Conservation (phyloP, 2,888 invertebrate species). For the Eilema sororculum region DNA sequence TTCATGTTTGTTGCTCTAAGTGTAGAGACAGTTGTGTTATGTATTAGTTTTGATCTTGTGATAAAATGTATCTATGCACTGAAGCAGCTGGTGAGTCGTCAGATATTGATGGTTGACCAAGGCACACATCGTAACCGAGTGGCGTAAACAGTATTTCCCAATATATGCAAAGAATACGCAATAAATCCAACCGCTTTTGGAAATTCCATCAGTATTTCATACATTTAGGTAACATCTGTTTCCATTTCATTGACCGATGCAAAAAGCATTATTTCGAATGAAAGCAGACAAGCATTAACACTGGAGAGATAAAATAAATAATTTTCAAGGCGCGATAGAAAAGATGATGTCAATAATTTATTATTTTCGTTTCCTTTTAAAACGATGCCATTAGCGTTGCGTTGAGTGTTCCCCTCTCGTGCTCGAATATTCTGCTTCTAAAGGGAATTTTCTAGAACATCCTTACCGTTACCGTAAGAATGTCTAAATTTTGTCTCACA, state of each 20-base stretch:
- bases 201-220: slow-evolving; percentile 66
- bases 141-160: slow-evolving; percentile 36
- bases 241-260: slow-evolving; percentile 71
- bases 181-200: slow-evolving; percentile 53
- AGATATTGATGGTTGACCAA: not conserved
- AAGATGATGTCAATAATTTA: slow-evolving; percentile 81
- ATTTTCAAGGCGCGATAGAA: slow-evolving; percentile 69
- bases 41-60: not conserved
- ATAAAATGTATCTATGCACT: not conserved
- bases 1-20: slow-evolving; percentile 18
- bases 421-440: slow-evolving; percentile 69
- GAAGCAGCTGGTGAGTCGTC: not conserved
- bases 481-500: slow-evolving; percentile 69
- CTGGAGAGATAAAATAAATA: slow-evolving; percentile 69
- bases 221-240: slow-evolving; percentile 71
- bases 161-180: slow-evolving; percentile 32
- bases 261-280: slow-evolving; percentile 69
- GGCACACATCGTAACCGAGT: not conserved
- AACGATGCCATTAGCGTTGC: slow-evolving; percentile 76
- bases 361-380: slow-evolving; percentile 82
- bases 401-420: slow-evolving; percentile 70
- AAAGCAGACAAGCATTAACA: slow-evolving; percentile 48
- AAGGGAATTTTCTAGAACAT: slow-evolving; percentile 69
- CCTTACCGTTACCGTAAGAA: slow-evolving; percentile 62
- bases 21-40: not conserved